Evolutionary conservation across 2,888 invertebrate species (phyloP).

Genomic region (Epinotia ramella): DNA sequence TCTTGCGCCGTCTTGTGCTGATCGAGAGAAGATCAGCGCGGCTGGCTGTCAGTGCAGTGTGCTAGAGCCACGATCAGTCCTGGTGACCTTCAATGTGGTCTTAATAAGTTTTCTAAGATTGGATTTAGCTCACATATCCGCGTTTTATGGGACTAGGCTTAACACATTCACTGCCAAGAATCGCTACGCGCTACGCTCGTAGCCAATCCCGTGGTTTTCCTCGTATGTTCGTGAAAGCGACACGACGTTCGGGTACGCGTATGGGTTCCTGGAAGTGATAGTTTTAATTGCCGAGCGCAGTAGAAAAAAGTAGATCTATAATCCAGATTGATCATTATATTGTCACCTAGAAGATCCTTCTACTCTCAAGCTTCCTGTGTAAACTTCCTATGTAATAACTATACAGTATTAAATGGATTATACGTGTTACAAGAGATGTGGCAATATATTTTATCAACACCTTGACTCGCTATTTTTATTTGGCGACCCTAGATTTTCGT

Average conservation of each 20-base stretch:
- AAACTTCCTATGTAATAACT: constrained; percentile 27
- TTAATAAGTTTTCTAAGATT: no score
- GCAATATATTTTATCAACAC: constrained; percentile 45
- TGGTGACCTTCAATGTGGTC: background rate
- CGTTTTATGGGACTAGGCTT: background rate
- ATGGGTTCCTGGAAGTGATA: no score
- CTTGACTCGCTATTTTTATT: constrained; percentile 17
- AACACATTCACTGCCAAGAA: no score
- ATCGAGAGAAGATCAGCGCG: no score
- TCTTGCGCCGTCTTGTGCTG: no score
- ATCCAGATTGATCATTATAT: constrained; percentile 8
- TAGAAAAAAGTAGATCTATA: background rate
- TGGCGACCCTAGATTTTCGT: background rate
- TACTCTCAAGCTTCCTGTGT: constrained; percentile 20
- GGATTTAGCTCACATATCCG: no score
- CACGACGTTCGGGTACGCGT: no score
- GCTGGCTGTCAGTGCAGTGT: no score
- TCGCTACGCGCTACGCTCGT: no score
- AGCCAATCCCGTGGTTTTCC: no score
- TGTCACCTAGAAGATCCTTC: constrained; percentile 22
- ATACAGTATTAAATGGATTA: constrained; percentile 42
- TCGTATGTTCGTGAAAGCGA: no score
- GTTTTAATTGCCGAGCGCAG: background rate
- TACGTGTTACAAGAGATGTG: constrained; percentile 39
- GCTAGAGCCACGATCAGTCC: no score